phyloP scores from a whole-genome alignment of 1,140 invertebrate species.

The Aricia agestis region DNA sequence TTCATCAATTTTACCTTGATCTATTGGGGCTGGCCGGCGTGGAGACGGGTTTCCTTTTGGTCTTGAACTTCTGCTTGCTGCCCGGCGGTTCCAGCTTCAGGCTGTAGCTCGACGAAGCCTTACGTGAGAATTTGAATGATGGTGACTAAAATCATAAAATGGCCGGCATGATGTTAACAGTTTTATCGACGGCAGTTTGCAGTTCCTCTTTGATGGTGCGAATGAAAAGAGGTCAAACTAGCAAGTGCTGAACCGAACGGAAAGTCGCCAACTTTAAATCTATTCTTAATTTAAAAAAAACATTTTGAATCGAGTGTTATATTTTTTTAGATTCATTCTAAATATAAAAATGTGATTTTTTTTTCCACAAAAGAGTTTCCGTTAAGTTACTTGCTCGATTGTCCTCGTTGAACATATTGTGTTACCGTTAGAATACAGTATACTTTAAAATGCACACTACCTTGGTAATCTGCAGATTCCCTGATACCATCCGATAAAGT shows the following conservation, averaged over 20 bases:
- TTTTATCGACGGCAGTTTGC: conserved; percentile 16
- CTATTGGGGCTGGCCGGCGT: conserved; percentile 95
- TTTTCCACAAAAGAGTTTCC: background rate
- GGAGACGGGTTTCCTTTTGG: conserved; percentile 91
- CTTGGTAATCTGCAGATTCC: too few species aligned
- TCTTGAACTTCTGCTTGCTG: conserved; percentile 89
- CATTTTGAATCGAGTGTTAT: background rate
- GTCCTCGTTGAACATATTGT: background rate
- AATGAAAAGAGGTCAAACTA: conserved; percentile 7
- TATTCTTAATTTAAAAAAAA: background rate
- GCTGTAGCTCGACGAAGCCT: conserved; percentile 97
- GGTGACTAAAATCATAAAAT: conserved; percentile 88
- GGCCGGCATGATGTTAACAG: conserved; percentile 26
- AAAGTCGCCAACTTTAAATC: background rate
- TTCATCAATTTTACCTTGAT: conserved; percentile 73
- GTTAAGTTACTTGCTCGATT: background rate
- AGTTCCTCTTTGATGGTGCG: conserved; percentile 7
- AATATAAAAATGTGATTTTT: background rate
- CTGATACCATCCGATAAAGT: too few species aligned
- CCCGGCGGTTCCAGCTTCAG: conserved; percentile 93
- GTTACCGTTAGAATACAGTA: too few species aligned
- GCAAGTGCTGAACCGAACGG: background rate
- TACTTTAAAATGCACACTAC: too few species aligned
- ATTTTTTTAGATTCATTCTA: background rate
- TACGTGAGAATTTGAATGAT: conserved; percentile 97